These are phyloP conservation scores for Drosophila nigricruria DNA, from an alignment of 2,888 invertebrate genomes.

Conservation along the genomic window DNA sequence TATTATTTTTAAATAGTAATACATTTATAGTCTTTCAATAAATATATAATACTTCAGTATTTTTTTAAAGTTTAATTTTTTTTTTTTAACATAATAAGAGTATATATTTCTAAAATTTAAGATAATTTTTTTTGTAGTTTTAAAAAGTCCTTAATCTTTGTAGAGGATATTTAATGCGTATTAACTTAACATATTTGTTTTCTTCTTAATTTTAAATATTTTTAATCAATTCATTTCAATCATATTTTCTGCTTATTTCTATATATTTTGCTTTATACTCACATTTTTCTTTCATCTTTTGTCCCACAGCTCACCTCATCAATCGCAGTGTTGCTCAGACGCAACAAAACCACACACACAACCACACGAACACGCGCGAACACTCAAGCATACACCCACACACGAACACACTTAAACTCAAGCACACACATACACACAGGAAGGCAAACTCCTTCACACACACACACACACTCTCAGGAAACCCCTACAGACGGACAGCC, in stretches of 20 bases:
- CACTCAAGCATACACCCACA: constrained; percentile 1
- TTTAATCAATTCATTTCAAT: not conserved
- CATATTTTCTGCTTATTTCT: not conserved
- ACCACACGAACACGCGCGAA: not conserved
- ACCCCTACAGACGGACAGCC: constrained; percentile 30
- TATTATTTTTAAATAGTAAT: no score
- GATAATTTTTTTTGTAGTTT: no score
- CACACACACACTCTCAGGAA: constrained; percentile 23
- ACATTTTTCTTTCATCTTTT: constrained; percentile 13
- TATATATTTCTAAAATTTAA: no score
- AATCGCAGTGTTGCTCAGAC: constrained; percentile 16
- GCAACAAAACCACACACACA: constrained; percentile 15
- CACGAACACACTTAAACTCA: constrained; percentile 7
- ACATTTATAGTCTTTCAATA: no score
- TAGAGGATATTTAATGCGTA: no score
- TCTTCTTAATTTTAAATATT: not conserved
- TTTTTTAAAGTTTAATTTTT: no score
- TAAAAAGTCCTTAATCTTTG: no score
- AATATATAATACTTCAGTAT: no score
- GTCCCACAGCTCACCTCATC: constrained; percentile 38
- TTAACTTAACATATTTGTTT: no score
- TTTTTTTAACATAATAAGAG: no score
- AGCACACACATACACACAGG: constrained; percentile 2
- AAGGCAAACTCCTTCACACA: constrained; percentile 8
- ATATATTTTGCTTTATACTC: not conserved